Percentiles rank a stretch among this genome's conserved stretches.
phyloP scores from a whole-genome alignment of 2,888 invertebrate species.

The Lagria hirta region DNA sequence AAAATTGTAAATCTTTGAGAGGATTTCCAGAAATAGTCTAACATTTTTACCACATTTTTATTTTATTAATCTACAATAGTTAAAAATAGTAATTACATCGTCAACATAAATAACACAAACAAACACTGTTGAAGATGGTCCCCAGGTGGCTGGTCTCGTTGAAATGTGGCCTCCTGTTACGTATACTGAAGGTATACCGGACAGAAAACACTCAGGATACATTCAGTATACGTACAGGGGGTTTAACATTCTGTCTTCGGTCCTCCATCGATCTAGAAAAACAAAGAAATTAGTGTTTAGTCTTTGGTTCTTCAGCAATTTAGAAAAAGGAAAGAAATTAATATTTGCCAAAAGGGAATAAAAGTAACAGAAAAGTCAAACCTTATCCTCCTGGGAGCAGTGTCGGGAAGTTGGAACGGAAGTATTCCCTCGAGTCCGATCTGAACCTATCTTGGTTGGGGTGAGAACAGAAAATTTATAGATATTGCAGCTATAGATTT shows the following conservation, averaged over 20 bases:
- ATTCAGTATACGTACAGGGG: constrained; percentile 99
- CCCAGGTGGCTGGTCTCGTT: constrained; percentile 42
- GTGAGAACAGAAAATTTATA: neutral
- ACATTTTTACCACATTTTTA: no score
- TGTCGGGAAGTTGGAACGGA: neutral
- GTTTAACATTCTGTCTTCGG: constrained; percentile 61
- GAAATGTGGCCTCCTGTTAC: constrained; percentile 95
- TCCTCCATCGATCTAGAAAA: neutral
- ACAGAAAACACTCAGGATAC: constrained; percentile 98
- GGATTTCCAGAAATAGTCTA: no score
- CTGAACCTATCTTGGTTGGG: constrained; percentile 18
- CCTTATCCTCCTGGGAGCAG: constrained; percentile 13
- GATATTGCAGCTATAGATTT: constrained; percentile 1
- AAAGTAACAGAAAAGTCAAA: constrained; percentile 13
- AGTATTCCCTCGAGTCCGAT: constrained; percentile 5
- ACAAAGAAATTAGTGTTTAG: constrained; percentile 1
- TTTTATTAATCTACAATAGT: no score
- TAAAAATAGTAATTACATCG: no score
- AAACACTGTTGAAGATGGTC: no score
- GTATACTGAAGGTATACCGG: constrained; percentile 99
- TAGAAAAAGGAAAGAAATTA: neutral
- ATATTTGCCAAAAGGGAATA: neutral
- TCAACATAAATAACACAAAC: no score
- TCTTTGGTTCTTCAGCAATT: neutral
- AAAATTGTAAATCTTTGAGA: no score